Evolutionary conservation across 2,888 invertebrate genomes (phyloP).

Genomic region (Ganaspis brasiliensis): DNA sequence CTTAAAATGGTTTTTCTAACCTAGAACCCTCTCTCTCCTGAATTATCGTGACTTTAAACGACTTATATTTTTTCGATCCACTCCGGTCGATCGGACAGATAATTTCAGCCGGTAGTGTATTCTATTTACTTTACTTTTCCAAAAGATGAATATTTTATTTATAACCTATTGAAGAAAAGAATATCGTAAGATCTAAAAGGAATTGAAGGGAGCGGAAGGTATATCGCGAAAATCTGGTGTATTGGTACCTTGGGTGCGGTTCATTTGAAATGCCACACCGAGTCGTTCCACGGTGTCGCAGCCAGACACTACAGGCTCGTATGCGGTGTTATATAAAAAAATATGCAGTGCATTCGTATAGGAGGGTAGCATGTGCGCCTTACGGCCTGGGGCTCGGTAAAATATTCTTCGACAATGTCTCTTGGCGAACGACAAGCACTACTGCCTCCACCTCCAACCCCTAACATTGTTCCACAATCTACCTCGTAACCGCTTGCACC

Average conservation of each 20-base stretch:
- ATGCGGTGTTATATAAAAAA: conserved; percentile 53
- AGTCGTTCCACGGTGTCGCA: conserved; percentile 32
- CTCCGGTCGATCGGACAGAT: too few relatives aligned
- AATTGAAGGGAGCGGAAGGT: conserved; percentile 27
- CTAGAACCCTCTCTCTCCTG: too few relatives aligned
- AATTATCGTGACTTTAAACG: too few relatives aligned
- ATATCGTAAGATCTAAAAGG: conserved; percentile 24
- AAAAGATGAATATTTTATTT: neutral
- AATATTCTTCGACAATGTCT: conserved; percentile 63
- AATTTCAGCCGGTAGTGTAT: neutral
- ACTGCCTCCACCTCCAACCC: neutral
- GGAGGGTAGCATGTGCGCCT: conserved; percentile 65
- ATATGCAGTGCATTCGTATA: conserved; percentile 48
- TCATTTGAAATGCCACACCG: conserved; percentile 46
- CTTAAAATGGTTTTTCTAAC: too few relatives aligned
- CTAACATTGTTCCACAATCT: neutral
- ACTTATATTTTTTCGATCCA: too few relatives aligned
- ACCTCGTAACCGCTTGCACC: conserved; percentile 10
- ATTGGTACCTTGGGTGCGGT: conserved; percentile 44
- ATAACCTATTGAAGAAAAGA: neutral
- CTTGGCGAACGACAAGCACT: conserved; percentile 42
- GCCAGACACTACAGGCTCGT: conserved; percentile 27
- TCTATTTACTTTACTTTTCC: neutral
- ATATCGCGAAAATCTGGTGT: neutral
- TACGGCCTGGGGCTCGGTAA: conserved; percentile 58